Base-by-base conservation (phyloP, 2,888 invertebrate genomes). In the Bembecia ichneumoniformis region DNA sequence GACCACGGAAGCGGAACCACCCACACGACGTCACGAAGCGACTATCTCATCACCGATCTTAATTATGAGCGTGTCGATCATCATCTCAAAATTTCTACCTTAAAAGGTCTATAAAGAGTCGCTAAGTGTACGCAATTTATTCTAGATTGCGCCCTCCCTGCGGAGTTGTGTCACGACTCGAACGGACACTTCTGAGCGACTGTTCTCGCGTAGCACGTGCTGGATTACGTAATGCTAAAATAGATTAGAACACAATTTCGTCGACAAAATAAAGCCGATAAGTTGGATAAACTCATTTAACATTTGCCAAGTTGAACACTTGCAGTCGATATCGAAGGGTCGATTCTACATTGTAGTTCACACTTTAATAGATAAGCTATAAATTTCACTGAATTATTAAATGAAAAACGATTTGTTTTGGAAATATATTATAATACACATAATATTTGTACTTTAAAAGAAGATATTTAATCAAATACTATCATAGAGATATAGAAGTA, bases 61-160 rank as follows among this genome's bases (percentile, higher is more conserved):
- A 86, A 87, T 87, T 87, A 83, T 82, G 75, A 83, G 72, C 87
- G 84, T 86, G 87, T 77, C 69, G 83, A 86, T 86, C 81, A 83
- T 82, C 82, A 86, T 86, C 87, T 86, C 70, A 79, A 83, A 84
- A 77, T 83, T 78, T 82, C 76, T 81, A 68, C 84, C 86, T 78
- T 84, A 84, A 82, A 86, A 79, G 84, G 86, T 83, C 77, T 82
- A 77, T 81, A 83, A 83, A 84, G 82, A 82, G 84, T 80, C 77
- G 68, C 79, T 81, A 77, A 80, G 77, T 79, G 77, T 82, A 84
- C 82, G 83, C 80, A 83, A 80, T 82, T 79, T 79, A 78, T 80
- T 69, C 77, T 68, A 83, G 80, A 82, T 82, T 81, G 75, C 74
- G 71, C 71, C 68, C 71, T 72, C 71, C 67, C 68, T 70, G 62